Evolutionary conservation across 2,888 invertebrate genomes (phyloP), one percentile per base, ranked within the genome.

Genomic region (Invenusta paracnida): DNA sequence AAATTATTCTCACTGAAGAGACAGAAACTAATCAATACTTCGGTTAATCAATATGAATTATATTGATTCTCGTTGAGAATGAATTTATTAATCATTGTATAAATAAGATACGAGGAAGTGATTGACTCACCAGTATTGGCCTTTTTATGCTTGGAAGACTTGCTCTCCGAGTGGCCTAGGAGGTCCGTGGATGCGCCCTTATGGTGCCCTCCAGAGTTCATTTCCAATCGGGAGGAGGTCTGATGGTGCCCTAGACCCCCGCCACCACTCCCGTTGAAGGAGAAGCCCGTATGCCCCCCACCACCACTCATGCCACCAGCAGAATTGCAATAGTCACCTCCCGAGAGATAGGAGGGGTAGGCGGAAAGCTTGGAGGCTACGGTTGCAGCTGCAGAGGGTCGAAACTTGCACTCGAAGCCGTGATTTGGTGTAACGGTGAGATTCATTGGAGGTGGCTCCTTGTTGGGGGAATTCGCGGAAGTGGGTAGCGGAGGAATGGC

Each of bases 61-160:
- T n/a, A n/a, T n/a, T n/a, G n/a, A n/a, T n/a, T n/a, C n/a, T n/a
- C n/a, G n/a, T n/a, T n/a, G n/a, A n/a, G n/a, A n/a, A n/a, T n/a
- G n/a, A n/a, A n/a, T n/a, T n/a, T n/a, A n/a, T n/a, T n/a, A n/a
- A n/a, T n/a, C n/a, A n/a, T n/a, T n/a, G n/a, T n/a, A n/a, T n/a
- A n/a, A n/a, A n/a, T n/a, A n/a, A n/a, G n/a, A n/a, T n/a, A n/a
- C n/a, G n/a, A n/a, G n/a, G n/a, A n/a, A n/a, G n/a, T n/a, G n/a
- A n/a, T n/a, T 48, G 28, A 82, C 82, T 82, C 82, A 82, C 82
- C 82, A 27, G 82, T 30, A 29, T 82, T 82, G 5, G 82, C n/a
- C 27, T 82, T 82, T 29, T 82, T 82, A 29, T 82, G 29, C 29
- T 82, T 82, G 28, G 30, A 73, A n/a, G 73, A 73, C 23, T 73